Percentiles rank a stretch among this genome's conserved stretches.
phyloP scores from a whole-genome alignment of 2,113 vertebrate species.

The Lucifuga dentata region DNA sequence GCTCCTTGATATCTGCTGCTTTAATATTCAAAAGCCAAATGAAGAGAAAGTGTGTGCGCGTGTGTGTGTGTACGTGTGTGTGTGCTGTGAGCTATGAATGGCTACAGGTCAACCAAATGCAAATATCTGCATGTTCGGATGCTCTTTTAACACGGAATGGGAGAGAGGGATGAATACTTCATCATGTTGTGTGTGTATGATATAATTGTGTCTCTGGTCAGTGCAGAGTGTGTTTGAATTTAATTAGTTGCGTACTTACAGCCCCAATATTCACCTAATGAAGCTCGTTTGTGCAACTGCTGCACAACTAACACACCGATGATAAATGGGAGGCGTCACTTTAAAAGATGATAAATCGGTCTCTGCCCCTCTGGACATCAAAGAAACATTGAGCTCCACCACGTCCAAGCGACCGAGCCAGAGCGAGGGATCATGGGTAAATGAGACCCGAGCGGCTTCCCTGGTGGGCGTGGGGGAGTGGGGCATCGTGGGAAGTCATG shows the following conservation, averaged over 20 bases:
- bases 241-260: slow-evolving; percentile 66
- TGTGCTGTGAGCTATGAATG: neutral
- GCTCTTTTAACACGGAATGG: slow-evolving; percentile 48
- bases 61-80: too few species aligned
- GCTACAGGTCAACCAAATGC: slow-evolving; percentile 67
- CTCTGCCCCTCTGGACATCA: slow-evolving; percentile 64
- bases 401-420: slow-evolving; percentile 3
- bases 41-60: slow-evolving; percentile 17
- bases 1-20: slow-evolving; percentile 21
- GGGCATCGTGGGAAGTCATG: slow-evolving; percentile 54
- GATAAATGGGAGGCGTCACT: slow-evolving; percentile 71
- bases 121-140: slow-evolving; percentile 67
- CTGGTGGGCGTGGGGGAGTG: slow-evolving; percentile 1
- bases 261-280: slow-evolving; percentile 59
- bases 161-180: slow-evolving; percentile 51
- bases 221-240: slow-evolving; percentile 58
- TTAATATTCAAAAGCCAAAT: slow-evolving; percentile 61
- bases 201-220: slow-evolving; percentile 68
- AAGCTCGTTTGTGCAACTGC: slow-evolving; percentile 55
- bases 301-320: slow-evolving; percentile 43
- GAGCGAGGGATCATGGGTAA: slow-evolving; percentile 60
- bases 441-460: slow-evolving; percentile 52
- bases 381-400: slow-evolving; percentile 24
- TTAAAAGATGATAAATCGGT: slow-evolving; percentile 74
- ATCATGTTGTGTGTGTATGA: slow-evolving; percentile 55